Evolutionary conservation across 2,797 vertebrate genomes (phyloP).

Genomic region (Carcharodon carcharias): DNA sequence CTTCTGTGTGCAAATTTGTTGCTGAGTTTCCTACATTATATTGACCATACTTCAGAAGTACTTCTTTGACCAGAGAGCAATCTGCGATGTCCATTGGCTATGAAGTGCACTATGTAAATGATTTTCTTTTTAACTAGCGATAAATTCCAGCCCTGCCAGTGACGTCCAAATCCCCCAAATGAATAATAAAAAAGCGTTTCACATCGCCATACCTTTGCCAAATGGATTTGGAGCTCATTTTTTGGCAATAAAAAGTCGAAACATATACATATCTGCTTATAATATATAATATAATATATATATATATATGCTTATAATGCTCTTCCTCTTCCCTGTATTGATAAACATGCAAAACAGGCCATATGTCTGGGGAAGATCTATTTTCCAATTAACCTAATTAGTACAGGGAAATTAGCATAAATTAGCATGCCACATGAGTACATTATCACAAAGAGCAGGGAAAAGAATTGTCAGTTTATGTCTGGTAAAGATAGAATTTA

Average conservation of each 20-base stretch:
- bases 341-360: background rate
- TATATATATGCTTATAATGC: background rate
- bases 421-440: background rate
- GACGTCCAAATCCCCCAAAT: background rate
- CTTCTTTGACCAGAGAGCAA: background rate
- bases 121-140: background rate
- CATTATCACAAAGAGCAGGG: background rate
- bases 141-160: background rate
- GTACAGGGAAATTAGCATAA: background rate
- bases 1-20: background rate
- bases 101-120: background rate
- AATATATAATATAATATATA: too few relatives aligned
- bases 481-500: background rate
- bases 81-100: background rate
- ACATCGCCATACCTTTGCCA: background rate
- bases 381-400: slow-evolving; percentile 19
- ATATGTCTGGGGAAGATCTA: background rate
- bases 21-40: background rate
- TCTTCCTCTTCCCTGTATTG: background rate
- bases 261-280: background rate
- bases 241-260: background rate
- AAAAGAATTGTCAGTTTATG: background rate
- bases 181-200: background rate
- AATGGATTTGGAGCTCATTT: background rate
- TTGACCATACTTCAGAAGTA: background rate